These are phyloP conservation scores for Buathra laborator DNA, from an alignment of 2,888 invertebrate species.

Conservation along the genomic window DNA sequence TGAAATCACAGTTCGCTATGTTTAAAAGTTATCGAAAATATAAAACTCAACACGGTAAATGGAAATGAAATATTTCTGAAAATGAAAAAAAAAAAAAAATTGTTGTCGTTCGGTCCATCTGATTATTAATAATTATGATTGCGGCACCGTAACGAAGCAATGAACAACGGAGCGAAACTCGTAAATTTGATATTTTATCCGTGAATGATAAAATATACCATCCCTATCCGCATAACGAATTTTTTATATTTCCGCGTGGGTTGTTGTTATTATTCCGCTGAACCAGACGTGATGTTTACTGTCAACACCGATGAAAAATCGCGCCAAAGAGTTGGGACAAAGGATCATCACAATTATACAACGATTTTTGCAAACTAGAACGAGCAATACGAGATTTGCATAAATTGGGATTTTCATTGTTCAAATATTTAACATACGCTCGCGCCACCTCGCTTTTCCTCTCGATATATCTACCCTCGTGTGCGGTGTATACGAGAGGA, in stretches of 20 bases:
- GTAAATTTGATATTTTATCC: neutral
- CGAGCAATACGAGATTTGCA: slow-evolving; percentile 56
- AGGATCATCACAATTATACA: slow-evolving; percentile 59
- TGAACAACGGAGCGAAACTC: neutral
- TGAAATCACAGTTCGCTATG: too few relatives aligned
- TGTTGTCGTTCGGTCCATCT: neutral
- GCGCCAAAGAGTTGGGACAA: slow-evolving; percentile 14
- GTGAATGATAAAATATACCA: too few relatives aligned
- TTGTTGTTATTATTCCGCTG: slow-evolving; percentile 13
- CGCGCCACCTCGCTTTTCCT: slow-evolving; percentile 62
- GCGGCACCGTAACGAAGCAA: neutral
- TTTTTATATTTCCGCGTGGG: neutral
- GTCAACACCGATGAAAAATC: slow-evolving; percentile 47
- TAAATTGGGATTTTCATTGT: slow-evolving; percentile 67
- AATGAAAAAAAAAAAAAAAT: too few relatives aligned
- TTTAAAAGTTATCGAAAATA: too few relatives aligned
- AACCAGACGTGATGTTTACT: slow-evolving; percentile 11
- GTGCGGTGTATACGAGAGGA: slow-evolving; percentile 23
- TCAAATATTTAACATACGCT: slow-evolving; percentile 71
- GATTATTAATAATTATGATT: neutral
- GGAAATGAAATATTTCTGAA: too few relatives aligned
- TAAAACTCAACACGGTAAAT: too few relatives aligned
- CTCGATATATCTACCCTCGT: slow-evolving; percentile 35
- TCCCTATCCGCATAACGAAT: neutral
- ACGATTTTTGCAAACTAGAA: slow-evolving; percentile 47